Evolutionary conservation across 2,113 vertebrate genomes (phyloP), one percentile per base, ranked within the genome.

Genomic region (Condylura cristata): DNA sequence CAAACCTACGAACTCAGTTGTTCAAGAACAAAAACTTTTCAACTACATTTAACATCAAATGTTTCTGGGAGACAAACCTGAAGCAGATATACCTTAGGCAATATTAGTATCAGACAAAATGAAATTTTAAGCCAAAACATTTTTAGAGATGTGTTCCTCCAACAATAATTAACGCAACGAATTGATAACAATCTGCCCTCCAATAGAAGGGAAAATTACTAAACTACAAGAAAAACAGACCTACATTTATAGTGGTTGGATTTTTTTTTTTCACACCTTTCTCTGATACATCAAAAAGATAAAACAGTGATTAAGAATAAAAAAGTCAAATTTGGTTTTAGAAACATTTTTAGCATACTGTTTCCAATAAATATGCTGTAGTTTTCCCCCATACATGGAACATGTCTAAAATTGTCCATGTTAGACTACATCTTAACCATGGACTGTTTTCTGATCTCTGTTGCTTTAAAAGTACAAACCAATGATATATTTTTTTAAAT

Each of bases 21-120:
- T 90, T 88, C 63, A 74, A 80, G 10, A 12, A 26, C 60, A 81
- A 9, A 93, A 37, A 72, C 30, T 71, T 83, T 79, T 79, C 44
- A 82, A 83, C 92, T 86, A 71, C 51, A 80, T 80, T 93, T 11
- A 87, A 51, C 90, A 65, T 61, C 6, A 89, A 72, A 24, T 93
- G 18, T 78, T 82, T 93, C 51, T 2, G n/a, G 17, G 60, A 85
- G 53, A 63, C 22, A 96, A 82, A 85, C 18, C 71, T 95, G 84
- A 91, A 93, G 10, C 46, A 86, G 82, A 56, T 92, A 56, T 82
- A 46, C 56, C 6, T 90, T 44, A 94, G 86, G 39, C 39, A 83
- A 13, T 86, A 70, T 85, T 94, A 61, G 53, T 60, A 71, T 74
- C 20, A 68, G 26, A 41, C 48, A 84, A 84, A 88, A 68, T 89